Conservation (phyloP, 2,797 vertebrate species). For the Paramormyrops hopkinsi region DNA sequence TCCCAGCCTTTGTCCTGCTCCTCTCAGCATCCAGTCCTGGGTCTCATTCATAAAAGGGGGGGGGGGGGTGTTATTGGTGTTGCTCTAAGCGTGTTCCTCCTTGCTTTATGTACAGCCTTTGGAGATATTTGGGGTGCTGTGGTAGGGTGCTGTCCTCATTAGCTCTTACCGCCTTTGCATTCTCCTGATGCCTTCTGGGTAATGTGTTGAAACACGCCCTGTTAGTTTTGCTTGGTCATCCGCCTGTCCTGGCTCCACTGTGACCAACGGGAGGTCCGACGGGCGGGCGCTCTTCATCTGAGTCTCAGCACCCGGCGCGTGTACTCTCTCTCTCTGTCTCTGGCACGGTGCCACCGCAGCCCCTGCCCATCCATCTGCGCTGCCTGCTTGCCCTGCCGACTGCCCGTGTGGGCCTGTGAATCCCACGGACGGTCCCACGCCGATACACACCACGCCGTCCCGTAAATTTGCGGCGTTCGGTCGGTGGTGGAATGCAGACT, state of each 20-base stretch:
- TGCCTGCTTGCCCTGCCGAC: neutral
- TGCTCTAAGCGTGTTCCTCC: neutral
- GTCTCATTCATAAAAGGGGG: neutral
- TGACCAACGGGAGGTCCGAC: neutral
- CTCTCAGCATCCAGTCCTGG: neutral
- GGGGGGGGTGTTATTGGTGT: neutral
- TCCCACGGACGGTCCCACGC: neutral
- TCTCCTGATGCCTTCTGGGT: neutral
- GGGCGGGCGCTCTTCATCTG: slow-evolving; percentile 5
- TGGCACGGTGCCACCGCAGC: slow-evolving; percentile 36
- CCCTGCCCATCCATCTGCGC: neutral
- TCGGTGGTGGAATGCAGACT: neutral
- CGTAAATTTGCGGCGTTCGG: neutral
- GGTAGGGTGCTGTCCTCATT: neutral
- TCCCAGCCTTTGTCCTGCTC: neutral
- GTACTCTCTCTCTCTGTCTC: neutral
- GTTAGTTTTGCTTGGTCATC: slow-evolving; percentile 12
- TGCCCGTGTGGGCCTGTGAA: neutral
- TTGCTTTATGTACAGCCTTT: neutral
- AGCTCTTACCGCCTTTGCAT: neutral
- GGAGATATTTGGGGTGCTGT: neutral
- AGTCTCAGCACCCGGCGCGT: neutral
- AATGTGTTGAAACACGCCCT: neutral
- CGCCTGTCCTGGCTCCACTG: neutral
- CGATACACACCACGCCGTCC: slow-evolving; percentile 6